Percentiles rank a stretch among this genome's conserved stretches.
Evolutionary conservation across 2,113 vertebrate genomes (phyloP).

Genomic region (Ictalurus punctatus): DNA sequence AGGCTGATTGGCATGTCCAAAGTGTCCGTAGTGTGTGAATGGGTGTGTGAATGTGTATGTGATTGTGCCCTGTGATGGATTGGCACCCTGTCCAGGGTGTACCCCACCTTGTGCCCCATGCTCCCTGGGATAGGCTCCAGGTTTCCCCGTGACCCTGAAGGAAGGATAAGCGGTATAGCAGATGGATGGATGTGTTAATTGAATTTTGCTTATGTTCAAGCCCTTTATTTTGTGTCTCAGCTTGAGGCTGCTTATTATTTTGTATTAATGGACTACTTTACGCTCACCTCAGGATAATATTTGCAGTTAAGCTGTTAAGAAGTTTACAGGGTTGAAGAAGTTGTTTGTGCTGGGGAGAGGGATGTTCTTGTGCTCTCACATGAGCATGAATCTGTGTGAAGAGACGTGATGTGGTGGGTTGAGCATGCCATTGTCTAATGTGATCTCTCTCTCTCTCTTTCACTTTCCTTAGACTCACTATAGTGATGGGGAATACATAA

Average conservation of each 20-base stretch:
- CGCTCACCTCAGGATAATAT: not conserved
- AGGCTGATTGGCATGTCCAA: too few species aligned
- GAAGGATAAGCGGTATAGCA: too few species aligned
- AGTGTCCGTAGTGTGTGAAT: too few species aligned
- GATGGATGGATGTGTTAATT: not conserved
- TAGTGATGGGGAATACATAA: conserved; percentile 85
- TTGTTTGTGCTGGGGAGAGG: not conserved
- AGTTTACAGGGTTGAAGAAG: not conserved
- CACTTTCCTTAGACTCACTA: conserved; percentile 79
- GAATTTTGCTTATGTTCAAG: not conserved
- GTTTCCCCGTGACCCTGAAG: too few species aligned
- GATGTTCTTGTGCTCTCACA: not conserved
- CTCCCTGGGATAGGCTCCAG: too few species aligned
- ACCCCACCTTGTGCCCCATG: too few species aligned
- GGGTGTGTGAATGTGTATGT: too few species aligned
- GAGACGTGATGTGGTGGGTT: not conserved
- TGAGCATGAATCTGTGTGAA: not conserved
- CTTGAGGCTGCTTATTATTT: not conserved
- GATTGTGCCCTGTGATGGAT: too few species aligned
- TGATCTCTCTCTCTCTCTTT: conserved; percentile 48
- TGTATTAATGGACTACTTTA: not conserved
- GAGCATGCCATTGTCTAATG: not conserved
- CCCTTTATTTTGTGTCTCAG: not conserved
- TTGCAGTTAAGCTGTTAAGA: not conserved
- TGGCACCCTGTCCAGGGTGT: too few species aligned